Conservation (phyloP, 2,797 vertebrate species). For the Poeciliopsis paucimaculata region DNA sequence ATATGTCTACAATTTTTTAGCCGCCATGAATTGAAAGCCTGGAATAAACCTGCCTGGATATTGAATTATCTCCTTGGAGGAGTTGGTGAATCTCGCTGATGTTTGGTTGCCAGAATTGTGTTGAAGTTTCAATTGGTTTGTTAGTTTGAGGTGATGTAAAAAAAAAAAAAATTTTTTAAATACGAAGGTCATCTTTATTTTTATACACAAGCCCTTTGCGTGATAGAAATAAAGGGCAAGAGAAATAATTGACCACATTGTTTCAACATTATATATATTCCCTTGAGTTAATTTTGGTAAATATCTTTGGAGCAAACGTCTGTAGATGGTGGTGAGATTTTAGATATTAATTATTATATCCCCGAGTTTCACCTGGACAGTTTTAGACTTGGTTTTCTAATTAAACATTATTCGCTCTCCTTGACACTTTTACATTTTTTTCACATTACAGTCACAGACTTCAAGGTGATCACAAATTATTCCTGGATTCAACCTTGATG, state of each 20-base stretch:
- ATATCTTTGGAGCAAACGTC: not conserved
- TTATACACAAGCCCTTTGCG: not conserved
- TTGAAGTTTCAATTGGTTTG: not conserved
- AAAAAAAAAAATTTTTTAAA: not conserved
- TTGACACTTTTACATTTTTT: not conserved
- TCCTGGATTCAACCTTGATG: not conserved
- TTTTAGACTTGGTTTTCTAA: not conserved
- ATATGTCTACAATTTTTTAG: not conserved
- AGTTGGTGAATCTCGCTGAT: not conserved
- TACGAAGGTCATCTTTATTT: not conserved
- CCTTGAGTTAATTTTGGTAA: not conserved
- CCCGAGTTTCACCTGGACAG: not conserved
- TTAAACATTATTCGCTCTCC: not conserved
- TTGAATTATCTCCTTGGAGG: not conserved
- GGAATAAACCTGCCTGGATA: not conserved
- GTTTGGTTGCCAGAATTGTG: not conserved
- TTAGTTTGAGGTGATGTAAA: not conserved
- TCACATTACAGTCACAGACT: not conserved
- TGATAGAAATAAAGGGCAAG: not conserved
- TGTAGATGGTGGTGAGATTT: not conserved
- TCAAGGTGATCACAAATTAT: not conserved
- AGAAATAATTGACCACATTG: not conserved
- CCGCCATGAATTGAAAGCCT: not conserved
- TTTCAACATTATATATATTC: not conserved
- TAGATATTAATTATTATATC: not conserved